These are phyloP conservation scores for Sinocyclocheilus maitianheensis DNA, from an alignment of 2,113 vertebrate species.

Conservation along the genomic window DNA sequence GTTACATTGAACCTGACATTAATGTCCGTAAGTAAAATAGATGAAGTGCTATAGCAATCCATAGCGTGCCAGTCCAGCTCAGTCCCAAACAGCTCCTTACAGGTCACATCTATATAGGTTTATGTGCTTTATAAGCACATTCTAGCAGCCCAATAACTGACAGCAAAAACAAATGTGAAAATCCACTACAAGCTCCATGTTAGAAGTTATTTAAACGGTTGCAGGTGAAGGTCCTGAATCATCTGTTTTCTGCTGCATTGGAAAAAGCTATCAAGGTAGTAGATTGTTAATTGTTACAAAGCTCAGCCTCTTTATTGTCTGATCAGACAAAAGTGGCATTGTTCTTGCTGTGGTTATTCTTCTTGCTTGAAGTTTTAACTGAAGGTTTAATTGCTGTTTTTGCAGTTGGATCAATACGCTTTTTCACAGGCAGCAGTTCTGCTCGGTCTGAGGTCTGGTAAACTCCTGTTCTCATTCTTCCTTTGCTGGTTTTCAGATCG, in stretches of 20 bases:
- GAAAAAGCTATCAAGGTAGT: neutral
- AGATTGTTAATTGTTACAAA: neutral
- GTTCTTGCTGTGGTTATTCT: constrained; percentile 68
- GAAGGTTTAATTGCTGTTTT: constrained; percentile 28
- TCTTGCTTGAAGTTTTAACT: constrained; percentile 59
- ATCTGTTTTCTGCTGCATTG: neutral
- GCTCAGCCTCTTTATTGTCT: neutral
- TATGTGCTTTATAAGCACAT: neutral
- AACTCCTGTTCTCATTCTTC: constrained; percentile 78
- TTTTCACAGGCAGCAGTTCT: constrained; percentile 68
- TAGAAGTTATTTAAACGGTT: neutral
- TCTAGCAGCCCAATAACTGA: neutral
- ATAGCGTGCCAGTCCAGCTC: neutral
- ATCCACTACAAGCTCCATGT: neutral
- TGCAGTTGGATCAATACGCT: constrained; percentile 37
- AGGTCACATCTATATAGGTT: neutral
- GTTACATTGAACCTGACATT: neutral
- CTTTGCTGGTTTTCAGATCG: constrained; percentile 75
- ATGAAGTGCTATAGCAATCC: neutral
- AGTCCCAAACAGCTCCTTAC: neutral
- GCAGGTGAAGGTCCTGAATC: neutral
- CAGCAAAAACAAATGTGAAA: neutral
- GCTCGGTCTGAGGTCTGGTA: constrained; percentile 77
- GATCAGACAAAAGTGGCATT: constrained; percentile 92
- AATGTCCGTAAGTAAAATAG: neutral